Evolutionary conservation across 2,113 vertebrate genomes (phyloP), one percentile per base, ranked within the genome.

Genomic region (Psilopsiagon aymara): DNA sequence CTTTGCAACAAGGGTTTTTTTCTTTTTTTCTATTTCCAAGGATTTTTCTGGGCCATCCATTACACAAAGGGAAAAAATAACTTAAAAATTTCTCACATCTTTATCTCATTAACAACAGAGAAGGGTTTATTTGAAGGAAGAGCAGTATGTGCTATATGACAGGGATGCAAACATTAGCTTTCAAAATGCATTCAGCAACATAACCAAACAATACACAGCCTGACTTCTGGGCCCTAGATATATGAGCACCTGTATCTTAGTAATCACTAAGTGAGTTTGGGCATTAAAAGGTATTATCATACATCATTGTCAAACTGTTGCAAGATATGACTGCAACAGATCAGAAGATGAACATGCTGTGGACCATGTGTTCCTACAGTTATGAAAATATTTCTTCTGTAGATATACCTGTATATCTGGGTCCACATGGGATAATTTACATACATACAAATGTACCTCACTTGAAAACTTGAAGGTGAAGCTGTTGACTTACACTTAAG

Each of bases 61-160:
- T 82, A 95, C 68, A 33, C 10, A 28, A 3, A 7, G 33, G 31
- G 46, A 81, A 91, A 87, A 86, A 59, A 52, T 11, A 39, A 14
- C 8, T 51, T 74, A 7, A 37, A 86, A 77, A 57, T 59, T n/a
- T 37, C 5, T 18, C 33, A 52, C 5, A 17, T 44, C 28, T 60
- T 64, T 5, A 31, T 57, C 8, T 63, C 15, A 43, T 71, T 71
- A 52, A 55, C 11, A 66, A 14, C 2, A 71, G 7, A 71, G 4
- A 5, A 13, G 4, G 1, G 5, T 8, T 6, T 14, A 47, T 60
- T 41, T 41, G 1, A 8, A n/a, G 8, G 24, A 4, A 47, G 16
- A 0, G 6, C 4, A 1, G 1, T n/a, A 28, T 16, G 6, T 21
- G 7, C 3, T 78, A 1, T 27, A 7, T 20, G 14, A 70, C 14